Evolutionary conservation across 2,797 vertebrate species (phyloP), one percentile per base, ranked within the genome.

Genomic region (Sebastes vulpes): DNA sequence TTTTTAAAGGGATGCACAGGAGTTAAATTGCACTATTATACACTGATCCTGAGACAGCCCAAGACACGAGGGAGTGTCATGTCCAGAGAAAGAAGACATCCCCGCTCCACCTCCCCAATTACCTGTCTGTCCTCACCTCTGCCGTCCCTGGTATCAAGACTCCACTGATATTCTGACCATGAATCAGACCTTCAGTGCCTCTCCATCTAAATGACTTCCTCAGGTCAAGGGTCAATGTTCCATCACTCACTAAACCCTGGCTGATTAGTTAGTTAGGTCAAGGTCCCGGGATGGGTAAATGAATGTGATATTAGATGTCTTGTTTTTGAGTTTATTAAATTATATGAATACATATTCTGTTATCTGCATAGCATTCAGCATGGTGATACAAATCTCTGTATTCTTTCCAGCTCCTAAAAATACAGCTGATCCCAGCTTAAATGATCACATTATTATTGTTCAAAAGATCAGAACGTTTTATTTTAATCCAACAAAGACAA

Each of bases 131-230:
- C 94, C 73, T 85, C 93, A 92, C 93, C 88, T 92, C 88, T 76
- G 85, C 74, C 48, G 1, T 75, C 71, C 71, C 60, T 50, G 64
- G 74, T 77, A 90, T 90, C 77, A 69, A 54, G 82, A 79, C 76
- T 67, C 61, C 81, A 0, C 72, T 80, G 91, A 94, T 91, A 90
- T 85, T 89, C 46, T 73, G 81, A 92, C 85, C 88, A 87, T 94
- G 91, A 94, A 92, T 93, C 86, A 82, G 90, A 93, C 87, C 92
- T 92, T 91, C 91, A 96, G 93, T 96, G 92, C 86, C 56, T 78
- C 90, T 90, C 85, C 90, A 91, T 92, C 93, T 90, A 89, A 95
- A 93, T 86, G 83, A 93, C 96, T 96, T 97, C 96, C 96, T 96
- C 90, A 90, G 96, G 96, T 96, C 96, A 96, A 82, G 77, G 92